Evolutionary conservation across 2,888 invertebrate genomes (phyloP).

Genomic region (Uropetala carovei): DNA sequence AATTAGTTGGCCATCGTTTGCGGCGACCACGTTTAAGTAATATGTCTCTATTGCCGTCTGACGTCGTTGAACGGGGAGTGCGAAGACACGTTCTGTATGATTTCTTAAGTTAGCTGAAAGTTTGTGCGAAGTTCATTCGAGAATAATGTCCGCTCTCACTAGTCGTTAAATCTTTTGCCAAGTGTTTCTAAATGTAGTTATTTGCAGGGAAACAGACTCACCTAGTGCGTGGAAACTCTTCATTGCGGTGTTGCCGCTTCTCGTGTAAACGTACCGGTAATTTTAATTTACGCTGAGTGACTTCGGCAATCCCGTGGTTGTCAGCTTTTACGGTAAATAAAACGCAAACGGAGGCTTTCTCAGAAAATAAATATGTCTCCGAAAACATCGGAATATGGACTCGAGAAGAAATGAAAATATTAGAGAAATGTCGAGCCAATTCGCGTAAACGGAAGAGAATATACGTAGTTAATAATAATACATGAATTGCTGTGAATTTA

Average conservation of each 20-base stretch:
- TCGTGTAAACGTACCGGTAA: too few relatives aligned
- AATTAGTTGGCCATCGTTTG: neutral
- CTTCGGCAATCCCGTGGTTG: too few relatives aligned
- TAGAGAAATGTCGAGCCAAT: too few relatives aligned
- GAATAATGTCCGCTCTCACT: neutral
- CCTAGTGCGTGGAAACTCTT: neutral
- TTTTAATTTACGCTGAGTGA: too few relatives aligned
- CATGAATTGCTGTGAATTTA: too few relatives aligned
- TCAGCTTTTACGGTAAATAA: too few relatives aligned
- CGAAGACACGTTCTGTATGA: neutral
- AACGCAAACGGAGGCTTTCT: too few relatives aligned
- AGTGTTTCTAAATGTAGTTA: neutral
- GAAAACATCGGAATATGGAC: too few relatives aligned
- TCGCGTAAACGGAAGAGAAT: too few relatives aligned
- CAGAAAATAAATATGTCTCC: too few relatives aligned
- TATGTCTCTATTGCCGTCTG: neutral
- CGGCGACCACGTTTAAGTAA: neutral
- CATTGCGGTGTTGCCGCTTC: neutral
- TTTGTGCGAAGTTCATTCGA: neutral
- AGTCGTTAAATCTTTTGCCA: neutral
- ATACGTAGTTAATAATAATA: too few relatives aligned
- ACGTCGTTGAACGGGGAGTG: neutral
- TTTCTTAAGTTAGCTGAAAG: conserved; percentile 8
- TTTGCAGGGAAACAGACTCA: neutral
- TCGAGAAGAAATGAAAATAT: too few relatives aligned